Evolutionary conservation across 2,113 vertebrate species (phyloP), one percentile per base, ranked within the genome.

Genomic region (Rhinopomastus cyanomelas): DNA sequence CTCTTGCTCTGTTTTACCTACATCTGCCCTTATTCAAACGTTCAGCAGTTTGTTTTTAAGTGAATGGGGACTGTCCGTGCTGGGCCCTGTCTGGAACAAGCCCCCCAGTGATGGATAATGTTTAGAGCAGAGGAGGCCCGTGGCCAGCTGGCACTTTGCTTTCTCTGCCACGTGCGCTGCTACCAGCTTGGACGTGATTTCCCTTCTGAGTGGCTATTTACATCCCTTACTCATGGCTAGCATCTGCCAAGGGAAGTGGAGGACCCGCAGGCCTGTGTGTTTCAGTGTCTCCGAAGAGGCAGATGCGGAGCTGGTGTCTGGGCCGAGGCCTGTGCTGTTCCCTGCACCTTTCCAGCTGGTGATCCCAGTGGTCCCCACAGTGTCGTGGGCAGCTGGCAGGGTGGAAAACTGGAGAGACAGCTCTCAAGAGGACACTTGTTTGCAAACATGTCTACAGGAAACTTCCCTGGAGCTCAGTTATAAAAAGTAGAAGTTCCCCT

Each of bases 371-470:
- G 42, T 49, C 92, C 91, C 85, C 82, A 69, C 59, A 93, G 85
- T 85, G 80, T 81, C 64, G 34, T 62, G 37, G 60, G 64, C 62
- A 89, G 95, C 91, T 85, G 94, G 71, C 62, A 91, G 81, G 74
- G 87, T 30, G 80, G 92, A 92, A 93, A 92, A 37, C 0, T 57
- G 91, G 57, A 80, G 84, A 93, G 69, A 86, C 51, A 66, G 69
- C 55, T 89, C 87, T 91, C 2, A 0, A 79, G 89, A 69, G 95
- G 51, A 69, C 48, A 62, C 69, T 92, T 83, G 52, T 91, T 94
- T 91, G 89, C 59, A 88, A 76, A 69, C 53, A 55, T 89, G 91
- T 73, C 88, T 91, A 85, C 65, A 81, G 39, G 86, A 89, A 93
- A 87, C 79, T 80, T 84, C 80, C 66, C 76, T 27, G 26, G 82